Base-by-base conservation (phyloP, 2,888 invertebrate species). In the Oligia fasciuncula region DNA sequence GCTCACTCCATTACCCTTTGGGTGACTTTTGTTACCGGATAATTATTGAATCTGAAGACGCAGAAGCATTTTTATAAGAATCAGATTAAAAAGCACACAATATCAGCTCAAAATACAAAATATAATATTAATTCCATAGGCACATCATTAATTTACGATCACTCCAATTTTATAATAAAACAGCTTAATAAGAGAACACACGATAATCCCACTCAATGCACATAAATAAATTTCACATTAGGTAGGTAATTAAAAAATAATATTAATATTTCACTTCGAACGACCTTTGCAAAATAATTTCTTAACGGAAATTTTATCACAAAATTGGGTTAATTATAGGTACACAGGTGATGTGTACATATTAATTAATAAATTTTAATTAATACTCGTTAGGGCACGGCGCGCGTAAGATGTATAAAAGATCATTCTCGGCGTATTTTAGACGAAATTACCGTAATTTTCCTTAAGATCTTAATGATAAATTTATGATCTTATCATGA, bases 331-430 rank as follows among this genome's bases (percentile, higher is more conserved):
- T 89, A 89, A 89, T 88, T 84, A 88, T 83, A 89, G 83, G 80
- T 81, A 88, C 81, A 76, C 84, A 88, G 88, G 89, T 87, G 85
- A 87, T 86, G 86, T 87, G 65, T 84, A 83, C 66, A 82, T 87
- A 88, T 87, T 88, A 85, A 85, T 87, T 84, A 80, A 77, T 77
- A 81, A 80, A 89, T 84, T 88, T 88, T 89, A 89, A 89, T 89
- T 87, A 89, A 85, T 65, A 51, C 80, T 87, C 81, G 75, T 89
- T 88, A 86, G 23, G 70, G 62, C 73, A 73, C 71, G 78, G 67
- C 43, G 69, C 19, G 71, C 69, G 73, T 80, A 81, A 80, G 79
- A 88, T 77, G 79, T 88, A 79, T 84, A 85, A 79, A 87, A 86
- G 81, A 88, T 88, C 75, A 81, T 73, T 82, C 72, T 57, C 13